These are phyloP conservation scores for Stichopus horrens DNA, from an alignment of 53 echinoderm and acorn worm genomes.

Conservation along the genomic window DNA sequence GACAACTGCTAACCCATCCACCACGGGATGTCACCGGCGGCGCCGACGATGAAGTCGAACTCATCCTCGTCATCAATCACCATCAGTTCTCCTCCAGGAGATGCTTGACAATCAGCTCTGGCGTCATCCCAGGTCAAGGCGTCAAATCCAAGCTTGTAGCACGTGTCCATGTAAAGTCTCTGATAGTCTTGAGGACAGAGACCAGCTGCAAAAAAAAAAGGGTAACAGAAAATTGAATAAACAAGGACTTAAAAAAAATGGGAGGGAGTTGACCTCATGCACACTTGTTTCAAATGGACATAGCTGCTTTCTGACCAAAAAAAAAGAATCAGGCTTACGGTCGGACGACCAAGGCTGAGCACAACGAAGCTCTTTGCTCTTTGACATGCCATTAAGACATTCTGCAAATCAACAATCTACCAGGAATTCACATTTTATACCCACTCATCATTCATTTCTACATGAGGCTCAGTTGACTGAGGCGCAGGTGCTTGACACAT, in stretches of 20 bases:
- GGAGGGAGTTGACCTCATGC: background rate
- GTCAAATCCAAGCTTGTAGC: conserved; percentile 61
- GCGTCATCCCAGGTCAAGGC: conserved; percentile 62
- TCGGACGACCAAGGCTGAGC: no score
- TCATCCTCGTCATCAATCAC: conserved; percentile 52
- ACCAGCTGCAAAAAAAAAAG: conserved; percentile 23
- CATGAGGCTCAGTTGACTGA: no score
- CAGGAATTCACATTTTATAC: no score
- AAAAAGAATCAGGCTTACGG: no score
- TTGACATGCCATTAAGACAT: no score
- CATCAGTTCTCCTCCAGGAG: conserved; percentile 57
- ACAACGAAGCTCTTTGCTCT: no score
- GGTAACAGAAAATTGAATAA: background rate
- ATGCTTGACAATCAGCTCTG: conserved; percentile 57
- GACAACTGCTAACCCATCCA: conserved; percentile 64
- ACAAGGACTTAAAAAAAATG: background rate
- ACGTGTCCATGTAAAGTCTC: conserved; percentile 44
- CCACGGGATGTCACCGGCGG: conserved; percentile 38
- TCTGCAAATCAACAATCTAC: no score
- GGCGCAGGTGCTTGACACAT: no score
- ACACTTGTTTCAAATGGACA: no score
- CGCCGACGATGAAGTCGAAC: conserved; percentile 41
- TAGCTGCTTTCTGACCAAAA: background rate
- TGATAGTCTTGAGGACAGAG: conserved; percentile 59
- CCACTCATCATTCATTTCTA: no score